Evolutionary conservation across 1,140 invertebrate species (phyloP).

Genomic region (honey bee (Apis mellifera)): DNA sequence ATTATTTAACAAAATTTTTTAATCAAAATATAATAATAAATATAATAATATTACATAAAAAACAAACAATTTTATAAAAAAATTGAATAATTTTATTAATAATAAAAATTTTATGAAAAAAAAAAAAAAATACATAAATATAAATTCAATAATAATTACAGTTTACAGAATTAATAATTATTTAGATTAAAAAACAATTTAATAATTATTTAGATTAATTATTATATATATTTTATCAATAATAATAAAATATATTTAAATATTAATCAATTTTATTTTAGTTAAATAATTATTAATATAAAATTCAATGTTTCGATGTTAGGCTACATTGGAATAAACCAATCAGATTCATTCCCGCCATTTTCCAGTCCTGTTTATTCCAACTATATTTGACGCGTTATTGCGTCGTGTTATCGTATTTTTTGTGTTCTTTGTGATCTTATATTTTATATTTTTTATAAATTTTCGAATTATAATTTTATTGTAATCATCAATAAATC

Average conservation of each 20-base stretch:
- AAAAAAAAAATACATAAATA: neutral
- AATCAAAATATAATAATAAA: neutral
- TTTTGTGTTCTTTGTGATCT: neutral
- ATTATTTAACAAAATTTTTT: neutral
- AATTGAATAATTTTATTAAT: neutral
- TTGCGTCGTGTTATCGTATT: conserved; percentile 4
- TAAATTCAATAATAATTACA: neutral
- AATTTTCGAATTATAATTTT: neutral
- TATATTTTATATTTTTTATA: neutral
- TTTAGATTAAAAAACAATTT: neutral
- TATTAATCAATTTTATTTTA: neutral
- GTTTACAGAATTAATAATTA: neutral
- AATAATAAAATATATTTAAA: neutral
- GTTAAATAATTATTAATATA: neutral
- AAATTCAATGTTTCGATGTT: neutral
- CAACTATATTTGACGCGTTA: neutral
- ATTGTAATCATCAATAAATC: neutral
- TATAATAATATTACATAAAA: neutral
- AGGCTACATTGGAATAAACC: neutral
- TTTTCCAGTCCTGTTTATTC: neutral
- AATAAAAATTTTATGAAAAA: neutral
- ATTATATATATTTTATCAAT: neutral
- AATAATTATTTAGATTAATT: neutral
- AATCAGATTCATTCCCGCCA: conserved; percentile 30
- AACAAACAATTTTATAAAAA: neutral